Conservation (phyloP, 1,140 invertebrate species). For the Geopemphigus sp. region DNA sequence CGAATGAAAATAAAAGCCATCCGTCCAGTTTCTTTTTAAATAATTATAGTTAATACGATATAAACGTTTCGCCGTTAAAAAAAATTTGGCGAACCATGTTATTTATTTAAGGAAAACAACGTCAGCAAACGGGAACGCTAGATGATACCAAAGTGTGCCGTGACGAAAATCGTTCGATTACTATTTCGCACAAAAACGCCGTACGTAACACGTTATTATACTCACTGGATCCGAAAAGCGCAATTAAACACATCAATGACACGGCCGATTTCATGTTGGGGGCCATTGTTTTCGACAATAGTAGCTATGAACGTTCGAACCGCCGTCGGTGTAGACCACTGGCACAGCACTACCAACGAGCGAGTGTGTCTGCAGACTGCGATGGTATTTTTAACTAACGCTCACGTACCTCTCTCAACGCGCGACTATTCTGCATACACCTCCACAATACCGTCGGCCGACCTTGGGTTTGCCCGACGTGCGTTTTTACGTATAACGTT, state of each 20-base stretch:
- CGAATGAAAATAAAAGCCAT: no score
- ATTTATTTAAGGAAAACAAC: no score
- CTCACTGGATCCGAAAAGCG: neutral
- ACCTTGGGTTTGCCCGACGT: constrained; percentile 22
- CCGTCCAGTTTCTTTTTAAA: no score
- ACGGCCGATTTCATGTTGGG: neutral
- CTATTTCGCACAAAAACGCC: no score
- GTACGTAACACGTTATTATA: neutral
- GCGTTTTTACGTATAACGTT: constrained; percentile 3
- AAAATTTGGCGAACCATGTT: no score
- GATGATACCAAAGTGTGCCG: no score
- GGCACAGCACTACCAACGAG: neutral
- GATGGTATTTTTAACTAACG: neutral
- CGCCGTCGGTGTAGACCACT: neutral
- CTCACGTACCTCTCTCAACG: neutral
- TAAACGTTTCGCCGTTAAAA: no score
- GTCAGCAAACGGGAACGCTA: no score
- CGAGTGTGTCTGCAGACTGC: constrained; percentile 7
- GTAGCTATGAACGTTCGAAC: neutral
- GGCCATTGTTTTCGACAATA: neutral
- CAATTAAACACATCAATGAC: neutral
- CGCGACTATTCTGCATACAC: constrained; percentile 15
- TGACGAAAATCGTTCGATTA: no score
- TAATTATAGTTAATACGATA: no score
- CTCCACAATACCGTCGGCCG: neutral